Base-by-base conservation (phyloP, 92 coral and sea anemone genomes). In the Porites evermanni region DNA sequence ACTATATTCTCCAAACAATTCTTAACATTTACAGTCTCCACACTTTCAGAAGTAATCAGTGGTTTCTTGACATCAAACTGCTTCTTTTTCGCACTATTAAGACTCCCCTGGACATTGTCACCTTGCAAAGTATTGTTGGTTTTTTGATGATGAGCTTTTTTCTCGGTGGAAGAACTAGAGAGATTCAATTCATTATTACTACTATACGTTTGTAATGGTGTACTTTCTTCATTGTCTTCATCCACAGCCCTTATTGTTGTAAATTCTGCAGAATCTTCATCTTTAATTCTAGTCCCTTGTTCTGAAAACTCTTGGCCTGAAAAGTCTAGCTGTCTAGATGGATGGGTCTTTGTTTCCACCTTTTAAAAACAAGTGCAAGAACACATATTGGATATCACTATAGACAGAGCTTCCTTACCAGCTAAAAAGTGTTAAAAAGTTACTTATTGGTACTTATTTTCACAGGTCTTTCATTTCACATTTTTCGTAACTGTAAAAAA, bases 301-400 rank as follows among this genome's bases (percentile, higher is more conserved):
- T 56, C 70, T 58, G 74, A 12, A 14, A 68, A 66, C 18, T 23
- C 7, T 7, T 81, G 20, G 13, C 64, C 78, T 70, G 78, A 70
- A n/a, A 81, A 81, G 70, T 70, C 47, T 26, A 81, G 38, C 29
- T 70, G 78, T n/a, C 86, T 72, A n/a, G 86, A 81, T 10, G 58
- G 19, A 24, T 44, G 68, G 68, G n/a, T 32, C 53, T 24, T 67
- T 69, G 38, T 68, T 53, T 53, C 85, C 75, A 67, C 64, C 84
- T 79, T 67, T 6, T 2, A 14, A 67, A 51, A 52, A 53, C n/a
- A 53, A 67, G 24, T 24, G 10, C 6, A 24, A 29, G 52, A 56
- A 59, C 26, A 0, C 16, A 11, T 51, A 74, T 6, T 63, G 8
- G 67, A 12, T 16, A 16, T 14, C n/a, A 56, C 61, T 56, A 56